phyloP scores from a whole-genome alignment of 2,113 vertebrate genomes.

The Etheostoma cragini region DNA sequence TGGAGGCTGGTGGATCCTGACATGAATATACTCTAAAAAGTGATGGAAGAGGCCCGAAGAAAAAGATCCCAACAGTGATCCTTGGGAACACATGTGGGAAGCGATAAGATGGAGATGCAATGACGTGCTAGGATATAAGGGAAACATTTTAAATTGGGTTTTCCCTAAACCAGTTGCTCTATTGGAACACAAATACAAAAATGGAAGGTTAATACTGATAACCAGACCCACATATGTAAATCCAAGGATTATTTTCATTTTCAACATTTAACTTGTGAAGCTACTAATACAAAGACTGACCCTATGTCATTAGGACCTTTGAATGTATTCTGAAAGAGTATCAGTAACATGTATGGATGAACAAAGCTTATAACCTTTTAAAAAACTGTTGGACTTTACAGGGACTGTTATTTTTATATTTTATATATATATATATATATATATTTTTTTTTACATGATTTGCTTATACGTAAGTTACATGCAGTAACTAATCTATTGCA shows the following conservation, averaged over 20 bases:
- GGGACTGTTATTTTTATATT: neutral
- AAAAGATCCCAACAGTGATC: neutral
- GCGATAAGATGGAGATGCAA: slow-evolving; percentile 17
- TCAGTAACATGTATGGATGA: neutral
- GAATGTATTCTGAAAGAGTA: too few species aligned
- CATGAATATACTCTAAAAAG: neutral
- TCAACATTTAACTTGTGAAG: too few species aligned
- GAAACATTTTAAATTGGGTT: slow-evolving; percentile 2
- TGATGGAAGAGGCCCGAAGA: neutral
- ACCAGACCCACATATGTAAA: neutral
- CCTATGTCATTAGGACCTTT: too few species aligned
- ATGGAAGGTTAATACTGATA: neutral
- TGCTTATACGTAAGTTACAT: neutral
- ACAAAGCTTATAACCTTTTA: neutral
- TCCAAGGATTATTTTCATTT: neutral
- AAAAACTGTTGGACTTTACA: neutral
- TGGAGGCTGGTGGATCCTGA: slow-evolving; percentile 1
- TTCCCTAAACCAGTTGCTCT: slow-evolving; percentile 4
- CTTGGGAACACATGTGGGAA: slow-evolving; percentile 16
- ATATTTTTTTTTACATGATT: too few species aligned
- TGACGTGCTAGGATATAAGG: neutral
- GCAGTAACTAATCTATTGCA: neutral
- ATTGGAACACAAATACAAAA: neutral
- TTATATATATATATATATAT: too few species aligned
- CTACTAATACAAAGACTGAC: too few species aligned